phyloP scores from a whole-genome alignment of 2,113 vertebrate species.

The Dunckerocampus dactyliophorus region DNA sequence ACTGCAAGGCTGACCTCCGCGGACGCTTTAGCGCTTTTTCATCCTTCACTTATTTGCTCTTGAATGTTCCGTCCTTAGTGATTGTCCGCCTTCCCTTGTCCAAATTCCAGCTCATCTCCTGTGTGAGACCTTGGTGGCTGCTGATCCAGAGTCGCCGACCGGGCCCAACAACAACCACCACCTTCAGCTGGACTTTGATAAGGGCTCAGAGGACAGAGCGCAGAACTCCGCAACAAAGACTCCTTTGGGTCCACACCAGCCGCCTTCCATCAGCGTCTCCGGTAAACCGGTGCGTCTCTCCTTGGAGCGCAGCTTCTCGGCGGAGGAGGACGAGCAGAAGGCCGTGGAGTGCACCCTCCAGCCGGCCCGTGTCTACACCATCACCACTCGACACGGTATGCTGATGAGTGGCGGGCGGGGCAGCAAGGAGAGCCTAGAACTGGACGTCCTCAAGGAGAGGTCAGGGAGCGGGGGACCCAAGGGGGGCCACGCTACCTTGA shows the following conservation, averaged over 20 bases:
- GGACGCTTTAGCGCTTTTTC: slow-evolving; percentile 3
- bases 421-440: slow-evolving; percentile 83
- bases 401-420: slow-evolving; percentile 76
- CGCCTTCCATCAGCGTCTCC: slow-evolving; percentile 59
- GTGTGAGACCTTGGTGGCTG: slow-evolving; percentile 83
- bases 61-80: neutral
- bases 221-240: slow-evolving; percentile 52
- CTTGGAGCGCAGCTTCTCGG: slow-evolving; percentile 82
- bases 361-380: slow-evolving; percentile 88
- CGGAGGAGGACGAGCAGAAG: slow-evolving; percentile 78
- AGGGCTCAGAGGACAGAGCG: slow-evolving; percentile 33
- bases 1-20: slow-evolving; percentile 24
- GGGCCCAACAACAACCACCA: slow-evolving; percentile 64
- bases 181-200: slow-evolving; percentile 36
- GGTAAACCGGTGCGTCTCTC: slow-evolving; percentile 64
- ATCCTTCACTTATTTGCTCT: neutral
- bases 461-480: slow-evolving; percentile 57
- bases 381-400: slow-evolving; percentile 86
- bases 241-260: slow-evolving; percentile 47
- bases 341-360: slow-evolving; percentile 73
- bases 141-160: slow-evolving; percentile 83
- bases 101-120: slow-evolving; percentile 83
- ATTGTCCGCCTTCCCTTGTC: neutral
- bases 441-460: slow-evolving; percentile 85
- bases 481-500: slow-evolving; percentile 24